phyloP scores from a whole-genome alignment of 2,797 vertebrate genomes.

The Halcyon badia region DNA sequence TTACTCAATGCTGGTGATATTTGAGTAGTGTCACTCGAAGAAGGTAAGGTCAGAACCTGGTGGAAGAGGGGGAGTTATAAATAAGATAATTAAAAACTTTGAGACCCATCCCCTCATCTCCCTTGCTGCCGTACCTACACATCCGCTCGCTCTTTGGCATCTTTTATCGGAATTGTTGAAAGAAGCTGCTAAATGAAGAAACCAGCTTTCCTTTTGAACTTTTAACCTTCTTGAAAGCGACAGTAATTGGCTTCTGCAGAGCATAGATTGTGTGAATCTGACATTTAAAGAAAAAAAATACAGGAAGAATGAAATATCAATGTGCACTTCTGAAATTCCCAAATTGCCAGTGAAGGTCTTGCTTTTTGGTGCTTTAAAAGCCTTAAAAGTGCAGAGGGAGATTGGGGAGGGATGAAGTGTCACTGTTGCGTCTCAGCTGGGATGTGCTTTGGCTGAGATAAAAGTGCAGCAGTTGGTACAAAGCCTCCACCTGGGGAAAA shows the following conservation, averaged over 20 bases:
- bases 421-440: not conserved
- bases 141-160: not conserved
- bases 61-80: not conserved
- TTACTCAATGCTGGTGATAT: not conserved
- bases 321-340: not conserved
- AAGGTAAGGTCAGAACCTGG: not conserved
- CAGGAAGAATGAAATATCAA: not conserved
- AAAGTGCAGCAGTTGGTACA: not conserved
- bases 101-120: not conserved
- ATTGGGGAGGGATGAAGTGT: not conserved
- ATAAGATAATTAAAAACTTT: not conserved
- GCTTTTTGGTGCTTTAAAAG: not conserved
- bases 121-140: not conserved
- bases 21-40: not conserved
- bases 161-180: not conserved
- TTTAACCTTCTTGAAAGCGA: conserved; percentile 1
- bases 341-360: not conserved
- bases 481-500: not conserved
- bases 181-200: conserved; percentile 40
- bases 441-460: not conserved
- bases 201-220: conserved; percentile 45
- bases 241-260: not conserved
- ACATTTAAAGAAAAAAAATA: not conserved
- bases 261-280: not conserved
- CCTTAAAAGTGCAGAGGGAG: not conserved